A percentile compares a stretch with the other conserved stretches of the same genome.
Conservation (phyloP, 92 coral and sea anemone species). For the Bergia puertoricense region DNA sequence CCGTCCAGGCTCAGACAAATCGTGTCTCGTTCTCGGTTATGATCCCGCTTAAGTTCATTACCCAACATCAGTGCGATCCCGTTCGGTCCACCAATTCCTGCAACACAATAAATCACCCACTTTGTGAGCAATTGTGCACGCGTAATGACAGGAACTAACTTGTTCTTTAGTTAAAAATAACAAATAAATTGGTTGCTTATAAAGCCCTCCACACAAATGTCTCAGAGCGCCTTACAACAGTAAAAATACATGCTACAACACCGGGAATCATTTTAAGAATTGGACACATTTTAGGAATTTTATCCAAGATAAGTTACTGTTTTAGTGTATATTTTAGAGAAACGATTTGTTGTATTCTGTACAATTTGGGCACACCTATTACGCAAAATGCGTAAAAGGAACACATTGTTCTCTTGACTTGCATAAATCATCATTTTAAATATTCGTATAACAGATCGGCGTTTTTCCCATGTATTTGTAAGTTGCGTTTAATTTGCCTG, state of each 20-base stretch:
- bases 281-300: background rate
- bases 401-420: too few relatives aligned
- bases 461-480: too few relatives aligned
- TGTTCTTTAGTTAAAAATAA: too few relatives aligned
- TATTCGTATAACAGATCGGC: too few relatives aligned
- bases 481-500: too few relatives aligned
- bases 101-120: background rate
- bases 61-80: constrained; percentile 94
- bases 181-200: background rate
- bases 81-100: constrained; percentile 65
- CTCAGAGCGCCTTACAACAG: too few relatives aligned
- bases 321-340: background rate
- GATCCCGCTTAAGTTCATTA: constrained; percentile 88
- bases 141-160: too few relatives aligned
- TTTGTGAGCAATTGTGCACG: too few relatives aligned
- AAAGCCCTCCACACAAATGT: background rate
- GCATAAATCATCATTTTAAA: too few relatives aligned
- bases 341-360: background rate
- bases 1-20: constrained; percentile 97
- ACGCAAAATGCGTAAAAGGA: too few relatives aligned
- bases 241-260: background rate
- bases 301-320: too few relatives aligned
- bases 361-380: too few relatives aligned
- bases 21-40: constrained; percentile 94
- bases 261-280: background rate